Evolutionary conservation across 2,113 vertebrate genomes (phyloP).

Genomic region (Chamaetylas fuelleborni): DNA sequence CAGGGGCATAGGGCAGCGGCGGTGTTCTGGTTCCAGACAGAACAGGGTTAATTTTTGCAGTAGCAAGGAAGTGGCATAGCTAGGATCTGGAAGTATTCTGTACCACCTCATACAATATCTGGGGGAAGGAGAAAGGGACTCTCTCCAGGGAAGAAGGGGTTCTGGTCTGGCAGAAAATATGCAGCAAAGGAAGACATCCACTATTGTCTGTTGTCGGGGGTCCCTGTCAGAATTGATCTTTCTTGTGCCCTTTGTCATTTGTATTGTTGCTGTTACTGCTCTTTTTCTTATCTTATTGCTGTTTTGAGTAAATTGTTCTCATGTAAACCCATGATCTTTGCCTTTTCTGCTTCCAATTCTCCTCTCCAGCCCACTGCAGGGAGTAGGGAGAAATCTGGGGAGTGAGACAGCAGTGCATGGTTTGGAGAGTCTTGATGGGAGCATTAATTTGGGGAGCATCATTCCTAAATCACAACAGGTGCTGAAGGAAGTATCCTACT

Average conservation of each 20-base stretch:
- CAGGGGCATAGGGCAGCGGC: fast-evolving
- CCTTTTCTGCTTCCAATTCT: not conserved
- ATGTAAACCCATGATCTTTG: not conserved
- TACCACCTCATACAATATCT: not conserved
- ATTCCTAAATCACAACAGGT: not conserved
- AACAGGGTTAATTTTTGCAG: not conserved
- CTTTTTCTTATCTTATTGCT: not conserved
- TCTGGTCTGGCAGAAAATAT: fast-evolving
- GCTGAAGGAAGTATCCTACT: not conserved
- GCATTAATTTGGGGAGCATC: not conserved
- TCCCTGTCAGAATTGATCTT: not conserved
- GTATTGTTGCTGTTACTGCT: not conserved
- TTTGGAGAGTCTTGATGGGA: not conserved
- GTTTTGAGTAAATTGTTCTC: not conserved
- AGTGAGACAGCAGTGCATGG: fast-evolving
- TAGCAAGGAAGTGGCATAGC: not conserved
- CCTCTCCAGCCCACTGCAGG: not conserved
- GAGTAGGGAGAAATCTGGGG: not conserved
- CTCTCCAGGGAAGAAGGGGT: not conserved
- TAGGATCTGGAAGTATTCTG: not conserved
- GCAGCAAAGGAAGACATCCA: not conserved
- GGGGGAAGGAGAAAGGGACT: not conserved
- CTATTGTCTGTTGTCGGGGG: fast-evolving
- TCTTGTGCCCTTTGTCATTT: not conserved
- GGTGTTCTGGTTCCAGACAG: not conserved